Conservation (phyloP, 1,140 invertebrate genomes). For the Odontomachus brunneus region DNA sequence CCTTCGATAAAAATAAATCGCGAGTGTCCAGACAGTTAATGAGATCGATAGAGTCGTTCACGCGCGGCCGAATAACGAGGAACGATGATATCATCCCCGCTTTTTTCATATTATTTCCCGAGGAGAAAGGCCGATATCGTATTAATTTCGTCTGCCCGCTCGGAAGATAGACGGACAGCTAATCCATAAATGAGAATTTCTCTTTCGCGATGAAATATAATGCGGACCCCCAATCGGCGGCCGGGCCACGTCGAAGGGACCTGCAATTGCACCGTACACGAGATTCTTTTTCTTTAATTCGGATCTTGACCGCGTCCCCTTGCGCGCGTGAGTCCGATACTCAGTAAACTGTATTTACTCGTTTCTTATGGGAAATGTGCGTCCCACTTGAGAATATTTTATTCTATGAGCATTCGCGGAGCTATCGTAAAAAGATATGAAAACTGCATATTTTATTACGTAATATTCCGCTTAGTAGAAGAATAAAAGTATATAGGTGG, state of each 20-base stretch:
- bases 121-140: constrained; percentile 19
- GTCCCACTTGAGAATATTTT: no score
- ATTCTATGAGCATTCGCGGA: no score
- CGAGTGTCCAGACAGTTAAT: constrained; percentile 53
- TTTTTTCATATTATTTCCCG: constrained; percentile 45
- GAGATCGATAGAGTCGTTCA: constrained; percentile 61
- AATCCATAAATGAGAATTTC: constrained; percentile 33
- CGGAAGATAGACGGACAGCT: constrained; percentile 23
- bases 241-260: not conserved
- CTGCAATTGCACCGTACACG: not conserved
- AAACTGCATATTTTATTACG: not conserved
- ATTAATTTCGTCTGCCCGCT: constrained; percentile 49
- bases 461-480: not conserved
- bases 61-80: constrained; percentile 7
- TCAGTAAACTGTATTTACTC: no score
- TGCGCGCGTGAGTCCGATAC: no score
- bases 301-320: no score
- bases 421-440: not conserved
- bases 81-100: not conserved
- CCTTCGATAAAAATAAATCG: constrained; percentile 58
- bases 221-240: not conserved
- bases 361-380: no score
- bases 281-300: no score
- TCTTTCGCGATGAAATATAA: constrained; percentile 40
- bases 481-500: not conserved